Percentiles rank a stretch among this genome's conserved stretches.
These are phyloP conservation scores for Chrysopa pallens DNA, from an alignment of 1,140 invertebrate species.

Conservation along the genomic window DNA sequence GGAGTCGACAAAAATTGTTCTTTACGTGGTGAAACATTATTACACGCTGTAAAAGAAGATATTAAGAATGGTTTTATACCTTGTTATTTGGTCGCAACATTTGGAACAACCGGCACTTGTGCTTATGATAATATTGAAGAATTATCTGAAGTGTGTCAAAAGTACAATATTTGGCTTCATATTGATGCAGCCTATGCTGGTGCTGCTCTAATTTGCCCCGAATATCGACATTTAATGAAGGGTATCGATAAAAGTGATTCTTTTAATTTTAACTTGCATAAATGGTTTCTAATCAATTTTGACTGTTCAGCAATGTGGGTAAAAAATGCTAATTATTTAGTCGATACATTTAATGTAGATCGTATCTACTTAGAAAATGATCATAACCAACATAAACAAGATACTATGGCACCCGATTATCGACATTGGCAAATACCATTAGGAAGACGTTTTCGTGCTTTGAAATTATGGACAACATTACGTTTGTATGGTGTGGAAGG, in stretches of 20 bases:
- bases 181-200: conserved; percentile 84
- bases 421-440: conserved; percentile 90
- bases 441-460: conserved; percentile 71
- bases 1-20: conserved; percentile 52
- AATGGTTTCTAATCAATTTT: conserved; percentile 83
- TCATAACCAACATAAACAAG: conserved; percentile 33
- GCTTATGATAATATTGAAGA: conserved; percentile 77
- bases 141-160: conserved; percentile 60
- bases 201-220: conserved; percentile 74
- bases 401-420: conserved; percentile 65
- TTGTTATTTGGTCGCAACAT: conserved; percentile 63
- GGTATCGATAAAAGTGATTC: conserved; percentile 72
- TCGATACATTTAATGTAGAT: conserved; percentile 82
- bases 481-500: conserved; percentile 66
- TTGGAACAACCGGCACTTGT: conserved; percentile 86
- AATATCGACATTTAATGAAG: conserved; percentile 61
- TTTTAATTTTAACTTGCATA: conserved; percentile 82
- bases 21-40: conserved; percentile 56
- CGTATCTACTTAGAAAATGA: conserved; percentile 71
- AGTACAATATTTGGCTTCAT: conserved; percentile 67
- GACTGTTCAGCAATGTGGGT: conserved; percentile 84
- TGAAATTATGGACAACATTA: conserved; percentile 92
- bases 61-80: conserved; percentile 51
- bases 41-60: conserved; percentile 59
- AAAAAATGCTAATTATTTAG: conserved; percentile 56